phyloP scores from a whole-genome alignment of 2,797 vertebrate species.

The Rhynchonycteris naso region DNA sequence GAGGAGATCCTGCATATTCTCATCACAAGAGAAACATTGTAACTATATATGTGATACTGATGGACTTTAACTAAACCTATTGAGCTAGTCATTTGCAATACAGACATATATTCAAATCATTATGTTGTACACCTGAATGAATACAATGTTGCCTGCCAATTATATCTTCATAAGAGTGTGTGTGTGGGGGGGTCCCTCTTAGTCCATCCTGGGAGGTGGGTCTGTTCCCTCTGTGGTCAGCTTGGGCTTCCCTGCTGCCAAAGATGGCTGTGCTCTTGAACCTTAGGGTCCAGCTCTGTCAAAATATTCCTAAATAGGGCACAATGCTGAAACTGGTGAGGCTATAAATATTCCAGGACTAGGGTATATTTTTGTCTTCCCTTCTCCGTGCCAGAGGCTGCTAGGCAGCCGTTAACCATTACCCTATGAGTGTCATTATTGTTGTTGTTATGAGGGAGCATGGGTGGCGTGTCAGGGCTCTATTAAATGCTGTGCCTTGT shows the following conservation, averaged over 20 bases:
- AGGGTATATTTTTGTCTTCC: conserved; percentile 73
- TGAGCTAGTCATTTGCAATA: not conserved
- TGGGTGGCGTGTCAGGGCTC: conserved; percentile 23
- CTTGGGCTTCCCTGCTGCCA: conserved; percentile 45
- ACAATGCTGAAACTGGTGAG: conserved; percentile 55
- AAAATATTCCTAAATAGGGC: conserved; percentile 83
- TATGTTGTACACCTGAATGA: not conserved
- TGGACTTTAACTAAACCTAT: not conserved
- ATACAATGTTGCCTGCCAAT: not conserved
- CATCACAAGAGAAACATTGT: not conserved
- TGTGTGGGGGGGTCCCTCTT: not conserved
- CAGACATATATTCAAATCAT: too few relatives aligned
- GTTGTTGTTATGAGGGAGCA: conserved; percentile 55
- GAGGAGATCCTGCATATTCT: not conserved
- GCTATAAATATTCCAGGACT: conserved; percentile 68
- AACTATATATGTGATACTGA: too few relatives aligned
- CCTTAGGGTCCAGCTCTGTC: conserved; percentile 62
- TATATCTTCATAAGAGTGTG: not conserved
- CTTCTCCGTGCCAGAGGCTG: conserved; percentile 69
- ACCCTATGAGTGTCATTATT: not conserved
- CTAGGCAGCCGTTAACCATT: conserved; percentile 48
- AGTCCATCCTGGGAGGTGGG: accelerated
- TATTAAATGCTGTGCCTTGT: conserved; percentile 31
- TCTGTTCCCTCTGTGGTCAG: not conserved
- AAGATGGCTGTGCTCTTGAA: conserved; percentile 30